Conservation (phyloP, 2,797 vertebrate genomes). For the Epinephelus awoara region DNA sequence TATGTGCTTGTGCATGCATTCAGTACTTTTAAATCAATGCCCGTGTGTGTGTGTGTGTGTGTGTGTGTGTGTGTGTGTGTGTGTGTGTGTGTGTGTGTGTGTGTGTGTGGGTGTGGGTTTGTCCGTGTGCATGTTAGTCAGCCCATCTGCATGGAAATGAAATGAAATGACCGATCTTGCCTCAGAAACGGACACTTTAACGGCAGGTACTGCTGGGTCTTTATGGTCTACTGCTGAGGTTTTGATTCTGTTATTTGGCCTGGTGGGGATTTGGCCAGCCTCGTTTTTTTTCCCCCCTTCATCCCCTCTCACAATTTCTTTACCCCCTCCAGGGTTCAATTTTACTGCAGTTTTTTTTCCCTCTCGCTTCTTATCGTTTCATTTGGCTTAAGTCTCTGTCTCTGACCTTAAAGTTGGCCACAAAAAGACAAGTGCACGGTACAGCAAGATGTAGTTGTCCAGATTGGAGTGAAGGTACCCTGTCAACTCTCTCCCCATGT, state of each 20-base stretch:
- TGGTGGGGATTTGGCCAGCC: slow-evolving; percentile 63
- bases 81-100: background rate
- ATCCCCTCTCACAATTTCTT: slow-evolving; percentile 47
- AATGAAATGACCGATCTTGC: slow-evolving; percentile 67
- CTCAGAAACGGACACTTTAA: slow-evolving; percentile 66
- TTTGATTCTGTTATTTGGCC: slow-evolving; percentile 74
- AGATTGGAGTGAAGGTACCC: slow-evolving; percentile 46
- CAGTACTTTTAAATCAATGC: background rate
- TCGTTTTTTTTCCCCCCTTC: slow-evolving; percentile 2
- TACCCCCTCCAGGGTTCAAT: slow-evolving; percentile 49
- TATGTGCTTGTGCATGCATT: slow-evolving; percentile 13
- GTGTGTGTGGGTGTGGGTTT: slow-evolving; percentile 18
- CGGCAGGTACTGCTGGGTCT: slow-evolving; percentile 65
- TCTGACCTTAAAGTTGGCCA: slow-evolving; percentile 57
- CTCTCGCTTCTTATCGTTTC: slow-evolving; percentile 49
- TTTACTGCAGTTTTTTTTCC: slow-evolving; percentile 28
- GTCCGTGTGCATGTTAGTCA: slow-evolving; percentile 42
- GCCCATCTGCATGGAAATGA: slow-evolving; percentile 78
- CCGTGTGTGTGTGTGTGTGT: slow-evolving; percentile 41
- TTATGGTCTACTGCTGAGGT: slow-evolving; percentile 71
- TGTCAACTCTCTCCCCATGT: slow-evolving; percentile 55
- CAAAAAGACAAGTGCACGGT: slow-evolving; percentile 37
- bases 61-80: slow-evolving; percentile 37
- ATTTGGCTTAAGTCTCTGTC: slow-evolving; percentile 55
- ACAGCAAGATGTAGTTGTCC: slow-evolving; percentile 30